Base-by-base conservation (phyloP, 2,888 invertebrate genomes). In the Odontomyia ornata region DNA sequence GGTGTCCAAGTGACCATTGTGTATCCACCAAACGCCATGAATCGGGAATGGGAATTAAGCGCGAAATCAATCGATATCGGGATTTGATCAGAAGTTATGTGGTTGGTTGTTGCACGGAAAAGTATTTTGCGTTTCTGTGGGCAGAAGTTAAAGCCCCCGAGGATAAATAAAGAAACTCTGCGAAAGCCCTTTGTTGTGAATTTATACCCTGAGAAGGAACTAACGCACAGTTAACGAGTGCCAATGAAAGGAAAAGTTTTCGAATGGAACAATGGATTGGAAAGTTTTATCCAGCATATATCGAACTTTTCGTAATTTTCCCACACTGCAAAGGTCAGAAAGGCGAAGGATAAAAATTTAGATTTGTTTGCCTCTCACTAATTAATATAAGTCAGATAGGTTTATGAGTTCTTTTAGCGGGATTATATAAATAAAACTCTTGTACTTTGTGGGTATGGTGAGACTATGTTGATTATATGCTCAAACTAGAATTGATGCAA, bases 21-120 rank as follows among this genome's bases (percentile, higher is more conserved):
- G 23, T 27, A 18, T 27, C 11, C 71, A 25, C 28, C 28, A 64
- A 64, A 64, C 30, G 25, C 47, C 71, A 71, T 21, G 25, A 52
- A 52, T 52, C 71, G 71, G 46, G 71, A 27, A 47, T 71, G 71
- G 27, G 47, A 71, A 71, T 71, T 71, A 71, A 47, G 28, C 71
- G 27, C 52, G 36, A 52, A 71, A 71, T 47, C 71, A 71, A 71
- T 71, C 71, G 71, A 71, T 71, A 71, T 47, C 27, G 3, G 23
- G 25, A 9, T 47, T 7, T 47, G 71, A 47, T 71, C 71, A 25
- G 21, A 47, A 46, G 47, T 52, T 52, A 71, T 71, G 67, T 25
- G 13, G 64, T 2, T n/a, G 43, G 27, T 15, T 15, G n/a, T 52
- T 52, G 52, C 52, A 7, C 5, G 1, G 52, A 18, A 1, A 7